Evolutionary conservation across 2,797 vertebrate genomes (phyloP), one percentile per base, ranked within the genome.

Genomic region (Poeciliopsis paucimaculata): DNA sequence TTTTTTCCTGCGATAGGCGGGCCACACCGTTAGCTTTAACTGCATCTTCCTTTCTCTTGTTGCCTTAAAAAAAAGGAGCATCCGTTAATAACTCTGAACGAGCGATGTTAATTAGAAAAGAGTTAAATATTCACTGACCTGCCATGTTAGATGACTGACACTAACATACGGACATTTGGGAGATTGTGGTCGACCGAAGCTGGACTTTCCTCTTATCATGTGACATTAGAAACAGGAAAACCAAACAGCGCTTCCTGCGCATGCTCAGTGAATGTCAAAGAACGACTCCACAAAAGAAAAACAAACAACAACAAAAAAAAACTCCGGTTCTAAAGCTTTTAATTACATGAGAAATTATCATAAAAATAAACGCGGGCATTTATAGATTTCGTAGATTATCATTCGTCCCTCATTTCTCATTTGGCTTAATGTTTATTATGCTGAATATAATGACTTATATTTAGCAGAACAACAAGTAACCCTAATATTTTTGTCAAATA

Each of bases 71-170:
- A 60, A 11, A 72, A 57, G 18, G 76, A 60, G 11, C n/a, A 15
- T 31, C n/a, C 16, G 31, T 0, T 28, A 66, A 0, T 2, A 7
- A 47, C 12, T 7, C 13, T 0, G 60, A 5, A 45, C 51, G 3
- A 23, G 41, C 60, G 28, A 1, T n/a, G 12, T 23, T 45, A 1
- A 6, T 53, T 79, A 10, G 2, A 28, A 70, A 68, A 72, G 57
- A 5, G 28, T 1, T 18, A 79, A 82, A 78, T 5, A 49, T 53
- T 23, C 57, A 93, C 94, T 76, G 71, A 95, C 95, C 95, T 95
- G 92, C 80, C 90, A 91, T 92, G 84, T 88, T 84, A 85, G 77
- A 84, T 78, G 36, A 76, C 76, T 72, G 82, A 79, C 10, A 70
- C 46, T 66, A 82, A 74, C 86, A 86, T 83, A 23, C 12, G 70